Conservation (phyloP, 2,113 vertebrate genomes). For the Caranx ignobilis region DNA sequence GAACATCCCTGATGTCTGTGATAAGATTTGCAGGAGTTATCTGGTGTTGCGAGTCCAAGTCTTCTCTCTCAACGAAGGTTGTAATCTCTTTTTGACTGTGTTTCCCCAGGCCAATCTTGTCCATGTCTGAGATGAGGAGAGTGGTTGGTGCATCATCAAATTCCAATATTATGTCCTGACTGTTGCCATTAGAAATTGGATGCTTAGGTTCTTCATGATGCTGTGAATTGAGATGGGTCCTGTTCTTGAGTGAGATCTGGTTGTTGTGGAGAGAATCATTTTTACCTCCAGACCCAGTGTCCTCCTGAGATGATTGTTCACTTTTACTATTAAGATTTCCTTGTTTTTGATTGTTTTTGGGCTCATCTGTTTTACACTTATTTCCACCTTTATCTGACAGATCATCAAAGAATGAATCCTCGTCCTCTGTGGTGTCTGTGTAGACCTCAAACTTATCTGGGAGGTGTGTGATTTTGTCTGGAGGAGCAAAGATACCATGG, state of each 20-base stretch:
- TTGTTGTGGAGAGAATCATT: constrained; percentile 43
- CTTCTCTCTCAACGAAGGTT: constrained; percentile 84
- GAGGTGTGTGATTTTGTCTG: constrained; percentile 91
- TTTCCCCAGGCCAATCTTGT: constrained; percentile 29
- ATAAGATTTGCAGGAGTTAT: constrained; percentile 36
- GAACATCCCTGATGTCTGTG: constrained; percentile 56
- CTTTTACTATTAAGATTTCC: constrained; percentile 56
- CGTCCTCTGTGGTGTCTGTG: constrained; percentile 85
- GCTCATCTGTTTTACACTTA: constrained; percentile 30
- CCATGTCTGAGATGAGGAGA: constrained; percentile 62
- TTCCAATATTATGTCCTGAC: constrained; percentile 61
- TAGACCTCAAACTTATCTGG: constrained; percentile 80
- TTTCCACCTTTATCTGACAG: constrained; percentile 72
- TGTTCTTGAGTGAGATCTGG: constrained; percentile 18
- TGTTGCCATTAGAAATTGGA: constrained; percentile 60
- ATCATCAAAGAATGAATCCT: constrained; percentile 86
- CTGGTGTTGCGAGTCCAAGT: constrained; percentile 80
- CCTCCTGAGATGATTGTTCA: constrained; percentile 56
- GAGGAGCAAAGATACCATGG: constrained; percentile 95
- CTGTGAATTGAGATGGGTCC: constrained; percentile 40
- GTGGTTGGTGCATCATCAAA: constrained; percentile 57
- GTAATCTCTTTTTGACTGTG: constrained; percentile 67
- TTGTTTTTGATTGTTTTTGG: constrained; percentile 44
- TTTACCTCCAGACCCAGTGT: constrained; percentile 67
- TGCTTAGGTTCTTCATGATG: constrained; percentile 37